Evolutionary conservation across 2,888 invertebrate genomes (phyloP), one percentile per base, ranked within the genome.

Genomic region (Cryptocheilus praepositus): DNA sequence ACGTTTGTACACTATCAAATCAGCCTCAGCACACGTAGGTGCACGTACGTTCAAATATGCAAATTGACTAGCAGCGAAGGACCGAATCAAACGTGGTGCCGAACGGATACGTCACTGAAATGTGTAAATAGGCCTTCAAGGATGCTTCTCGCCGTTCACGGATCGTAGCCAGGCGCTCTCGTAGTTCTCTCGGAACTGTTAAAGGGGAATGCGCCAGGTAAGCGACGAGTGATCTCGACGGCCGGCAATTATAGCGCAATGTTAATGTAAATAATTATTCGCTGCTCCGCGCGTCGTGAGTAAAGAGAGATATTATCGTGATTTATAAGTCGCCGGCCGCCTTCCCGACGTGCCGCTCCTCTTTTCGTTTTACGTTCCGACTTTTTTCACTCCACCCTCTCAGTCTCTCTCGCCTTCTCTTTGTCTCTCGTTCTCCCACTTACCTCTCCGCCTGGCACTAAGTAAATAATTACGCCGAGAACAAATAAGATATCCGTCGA

Each of bases 241-340:
- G 44, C 51, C 13, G 25, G 63, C 62, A 69, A 73, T 73, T 72
- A 69, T 56, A 64, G 46, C 67, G 53, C 54, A 43, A 66, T 66
- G 66, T 64, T 72, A 72, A 72, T 72, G 61, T 61, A 68, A 73
- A 73, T 72, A 69, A 73, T 73, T 73, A 66, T 69, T 69, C 63
- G 61, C 57, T 65, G 58, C 51, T 45, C 52, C 54, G 25, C 44
- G 49, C 19, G 21, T 36, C 28, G 55, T 16, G 16, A 51, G 52
- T 68, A 60, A 71, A 63, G 61, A 60, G 71, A 69, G 71, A 69
- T 69, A 69, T 61, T 69, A 71, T 71, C 71, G 65, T 71, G 71
- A 71, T 71, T 71, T 69, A 71, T 69, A 69, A 63, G 71, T 68
- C 60, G 49, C 45, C 61, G 46, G 53, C 25, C 51, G 64, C 45